Base-by-base conservation (phyloP, 2,888 invertebrate genomes). In the Phania funesta region DNA sequence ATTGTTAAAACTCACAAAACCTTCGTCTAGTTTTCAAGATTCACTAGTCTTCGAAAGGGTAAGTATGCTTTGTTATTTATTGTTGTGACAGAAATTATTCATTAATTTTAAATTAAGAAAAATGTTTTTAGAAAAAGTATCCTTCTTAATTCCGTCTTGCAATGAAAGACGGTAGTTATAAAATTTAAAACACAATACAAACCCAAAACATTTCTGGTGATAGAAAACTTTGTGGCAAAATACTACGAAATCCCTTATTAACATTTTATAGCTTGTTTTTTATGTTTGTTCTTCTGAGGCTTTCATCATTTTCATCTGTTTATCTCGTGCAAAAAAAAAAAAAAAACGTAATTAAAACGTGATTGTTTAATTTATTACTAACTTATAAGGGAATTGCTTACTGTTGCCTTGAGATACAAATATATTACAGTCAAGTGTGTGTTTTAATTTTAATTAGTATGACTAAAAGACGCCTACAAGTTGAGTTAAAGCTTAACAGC, bases 291-390 rank as follows among this genome's bases (percentile, higher is more conserved):
- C 50, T 22, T 58, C 32, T 50, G 8, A 52, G 8, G n/a, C n/a
- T 20, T 29, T 60, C 26, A 29, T 54, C 22, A 32, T 64, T 65
- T 58, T 18, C 26, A 58, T 64, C 64, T 56, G 35, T 60, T 76
- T 65, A 54, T 77, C 38, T 74, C 54, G 62, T 74, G 62, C 62
- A 62, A 73, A 68, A 74, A 67, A 71, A 38, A 68, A 6, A 26
- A 58, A 60, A 67, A 71, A 80, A 80, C 77, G 62, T 81, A 68
- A 54, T 79, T 54, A 64, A 68, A 68, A 56, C 60, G 60, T 68
- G 46, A 60, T 29, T 54, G 24, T 48, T 48, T 22, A 68, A 38
- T 64, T 62, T 76, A 71, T 76, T 65, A 24, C 48, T 24, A 70
- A 71, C 24, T 80, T 68, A 68, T 38, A 29, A 58, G 9, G 35